Evolutionary conservation across 2,888 invertebrate genomes (phyloP).

Genomic region (Coleophora flavipennella): DNA sequence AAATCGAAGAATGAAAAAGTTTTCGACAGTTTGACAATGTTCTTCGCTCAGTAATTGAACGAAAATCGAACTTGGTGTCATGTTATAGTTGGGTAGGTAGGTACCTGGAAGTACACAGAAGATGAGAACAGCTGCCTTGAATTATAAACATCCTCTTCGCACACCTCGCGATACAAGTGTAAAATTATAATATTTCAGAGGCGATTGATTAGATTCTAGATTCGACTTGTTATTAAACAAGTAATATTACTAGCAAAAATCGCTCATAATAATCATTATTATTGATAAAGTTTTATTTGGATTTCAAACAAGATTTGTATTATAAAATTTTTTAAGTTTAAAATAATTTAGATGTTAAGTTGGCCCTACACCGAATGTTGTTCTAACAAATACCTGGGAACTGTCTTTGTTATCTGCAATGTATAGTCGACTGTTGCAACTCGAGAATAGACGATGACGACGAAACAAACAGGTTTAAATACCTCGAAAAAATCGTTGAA

Average conservation of each 20-base stretch:
- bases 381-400: slow-evolving; percentile 67
- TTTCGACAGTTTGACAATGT: too few relatives aligned
- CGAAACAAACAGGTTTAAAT: slow-evolving; percentile 51
- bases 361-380: slow-evolving; percentile 14
- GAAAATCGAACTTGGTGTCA: slow-evolving; percentile 41
- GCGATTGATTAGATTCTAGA: too few relatives aligned
- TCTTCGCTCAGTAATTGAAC: too few relatives aligned
- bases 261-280: too few relatives aligned
- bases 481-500: slow-evolving; percentile 59
- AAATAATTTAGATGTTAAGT: too few relatives aligned
- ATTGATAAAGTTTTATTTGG: too few relatives aligned
- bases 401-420: slow-evolving; percentile 37
- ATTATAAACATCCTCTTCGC: slow-evolving; percentile 32
- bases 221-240: too few relatives aligned
- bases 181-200: too few relatives aligned
- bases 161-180: slow-evolving; percentile 28
- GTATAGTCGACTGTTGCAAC: slow-evolving; percentile 24
- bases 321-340: too few relatives aligned
- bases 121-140: slow-evolving; percentile 53
- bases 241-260: too few relatives aligned
- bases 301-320: too few relatives aligned
- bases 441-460: slow-evolving; percentile 33
- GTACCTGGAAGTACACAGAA: slow-evolving; percentile 66
- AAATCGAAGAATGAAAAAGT: too few relatives aligned
- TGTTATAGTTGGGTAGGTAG: slow-evolving; percentile 43